phyloP scores from a whole-genome alignment of 2,888 invertebrate species.

The Apamea anceps region DNA sequence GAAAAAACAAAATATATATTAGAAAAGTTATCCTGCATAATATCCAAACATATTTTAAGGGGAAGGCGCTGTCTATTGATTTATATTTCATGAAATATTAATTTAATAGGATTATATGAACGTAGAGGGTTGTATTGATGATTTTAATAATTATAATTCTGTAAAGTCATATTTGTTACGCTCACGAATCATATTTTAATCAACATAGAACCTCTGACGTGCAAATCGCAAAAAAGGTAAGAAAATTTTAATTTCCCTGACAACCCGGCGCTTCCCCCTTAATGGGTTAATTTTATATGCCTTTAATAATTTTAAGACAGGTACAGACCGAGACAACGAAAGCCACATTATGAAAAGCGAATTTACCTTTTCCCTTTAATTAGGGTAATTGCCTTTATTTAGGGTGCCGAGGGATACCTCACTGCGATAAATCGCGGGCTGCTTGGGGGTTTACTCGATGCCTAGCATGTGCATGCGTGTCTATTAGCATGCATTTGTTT shows the following conservation, averaged over 20 bases:
- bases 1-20: slow-evolving; percentile 44
- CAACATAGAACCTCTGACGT: background rate
- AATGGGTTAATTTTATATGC: slow-evolving; percentile 1
- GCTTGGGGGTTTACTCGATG: no score
- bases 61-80: background rate
- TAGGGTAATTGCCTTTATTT: no score
- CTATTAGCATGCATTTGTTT: no score
- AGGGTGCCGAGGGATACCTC: no score
- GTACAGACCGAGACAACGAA: background rate
- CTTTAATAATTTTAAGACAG: slow-evolving; percentile 4
- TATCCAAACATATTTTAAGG: slow-evolving; percentile 22
- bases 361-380: background rate
- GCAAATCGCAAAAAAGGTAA: background rate
- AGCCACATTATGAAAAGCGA: background rate
- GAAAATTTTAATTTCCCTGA: background rate
- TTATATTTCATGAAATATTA: background rate
- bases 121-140: background rate
- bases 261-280: background rate
- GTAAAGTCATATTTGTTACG: background rate
- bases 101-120: background rate
- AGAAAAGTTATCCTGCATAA: slow-evolving; percentile 35
- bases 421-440: no score
- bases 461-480: no score
- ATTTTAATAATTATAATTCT: background rate
- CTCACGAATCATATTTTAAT: background rate